Evolutionary conservation across 2,888 invertebrate genomes (phyloP).

Genomic region (Drosophila kuntzei): DNA sequence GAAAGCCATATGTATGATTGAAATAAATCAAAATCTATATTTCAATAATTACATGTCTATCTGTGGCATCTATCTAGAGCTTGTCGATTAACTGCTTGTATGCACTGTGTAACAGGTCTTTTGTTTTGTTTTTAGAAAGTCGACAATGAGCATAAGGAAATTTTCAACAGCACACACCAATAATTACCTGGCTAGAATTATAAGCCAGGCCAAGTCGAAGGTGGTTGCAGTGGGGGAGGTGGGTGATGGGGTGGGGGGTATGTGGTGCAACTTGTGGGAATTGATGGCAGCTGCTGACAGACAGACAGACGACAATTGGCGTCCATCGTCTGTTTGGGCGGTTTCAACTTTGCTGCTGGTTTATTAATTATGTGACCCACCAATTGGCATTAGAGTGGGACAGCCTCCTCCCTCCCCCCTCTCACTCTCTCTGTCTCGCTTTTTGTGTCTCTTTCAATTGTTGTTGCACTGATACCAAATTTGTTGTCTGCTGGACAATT

Average conservation of each 20-base stretch:
- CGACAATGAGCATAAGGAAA: conserved; percentile 39
- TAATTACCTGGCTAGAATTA: conserved; percentile 43
- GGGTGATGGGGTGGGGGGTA: neutral
- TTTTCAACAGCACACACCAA: conserved; percentile 12
- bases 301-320: conserved; percentile 1
- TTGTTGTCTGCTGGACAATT: conserved; percentile 12
- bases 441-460: neutral
- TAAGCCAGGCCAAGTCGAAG: neutral
- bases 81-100: conserved; percentile 15
- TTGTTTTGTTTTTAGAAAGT: conserved; percentile 43
- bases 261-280: conserved; percentile 46
- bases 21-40: neutral
- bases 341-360: conserved; percentile 17
- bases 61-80: neutral
- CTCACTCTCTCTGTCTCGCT: too few species aligned
- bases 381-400: conserved; percentile 17
- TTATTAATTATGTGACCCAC: conserved; percentile 51
- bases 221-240: neutral
- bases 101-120: conserved; percentile 21
- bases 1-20: neutral
- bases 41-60: neutral
- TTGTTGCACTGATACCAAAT: conserved; percentile 16
- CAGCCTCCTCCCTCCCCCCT: neutral
- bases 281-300: conserved; percentile 47
- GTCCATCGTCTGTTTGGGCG: conserved; percentile 2